Conservation (phyloP, 30 jellyfish, hydroid and myxozoan species). For the Catostylus mosaicus region DNA sequence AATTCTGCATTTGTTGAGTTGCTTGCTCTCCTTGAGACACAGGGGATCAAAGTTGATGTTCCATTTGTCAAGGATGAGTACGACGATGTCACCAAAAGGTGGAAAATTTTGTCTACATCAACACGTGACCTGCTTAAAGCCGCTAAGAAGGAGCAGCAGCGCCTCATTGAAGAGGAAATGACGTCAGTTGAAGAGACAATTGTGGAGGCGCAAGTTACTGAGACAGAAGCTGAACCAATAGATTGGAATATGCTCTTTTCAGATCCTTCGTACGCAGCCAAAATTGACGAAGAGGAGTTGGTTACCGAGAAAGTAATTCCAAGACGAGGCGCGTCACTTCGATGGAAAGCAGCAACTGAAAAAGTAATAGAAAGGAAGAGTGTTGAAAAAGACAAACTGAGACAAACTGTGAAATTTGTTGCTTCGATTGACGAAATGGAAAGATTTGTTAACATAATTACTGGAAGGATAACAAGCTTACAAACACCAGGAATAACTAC, state of each 20-base stretch:
- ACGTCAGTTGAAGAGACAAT: slow-evolving; percentile 82
- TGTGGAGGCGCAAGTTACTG: slow-evolving; percentile 52
- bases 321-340: slow-evolving; percentile 42
- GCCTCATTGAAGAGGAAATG: slow-evolving; percentile 38
- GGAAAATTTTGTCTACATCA: slow-evolving; percentile 70
- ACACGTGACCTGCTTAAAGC: slow-evolving; percentile 67
- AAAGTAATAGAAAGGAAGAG: slow-evolving; percentile 56
- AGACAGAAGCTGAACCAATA: slow-evolving; percentile 67
- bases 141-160: slow-evolving; percentile 25
- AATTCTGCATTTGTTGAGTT: slow-evolving; percentile 56
- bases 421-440: slow-evolving; percentile 75
- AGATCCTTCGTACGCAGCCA: slow-evolving; percentile 56
- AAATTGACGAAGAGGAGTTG: slow-evolving; percentile 11
- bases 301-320: background rate
- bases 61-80: slow-evolving; percentile 79
- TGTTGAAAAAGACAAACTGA: slow-evolving; percentile 39
- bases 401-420: slow-evolving; percentile 67
- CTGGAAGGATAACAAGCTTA: slow-evolving; percentile 72
- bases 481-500: slow-evolving; percentile 73
- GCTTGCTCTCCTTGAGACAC: slow-evolving; percentile 47
- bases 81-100: slow-evolving; percentile 60
- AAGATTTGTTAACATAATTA: slow-evolving; percentile 72
- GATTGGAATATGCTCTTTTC: slow-evolving; percentile 58
- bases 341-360: slow-evolving; percentile 71
- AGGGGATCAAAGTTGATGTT: slow-evolving; percentile 71